Base-by-base conservation (phyloP, 2,113 vertebrate species). In the Microtus pennsylvanicus region DNA sequence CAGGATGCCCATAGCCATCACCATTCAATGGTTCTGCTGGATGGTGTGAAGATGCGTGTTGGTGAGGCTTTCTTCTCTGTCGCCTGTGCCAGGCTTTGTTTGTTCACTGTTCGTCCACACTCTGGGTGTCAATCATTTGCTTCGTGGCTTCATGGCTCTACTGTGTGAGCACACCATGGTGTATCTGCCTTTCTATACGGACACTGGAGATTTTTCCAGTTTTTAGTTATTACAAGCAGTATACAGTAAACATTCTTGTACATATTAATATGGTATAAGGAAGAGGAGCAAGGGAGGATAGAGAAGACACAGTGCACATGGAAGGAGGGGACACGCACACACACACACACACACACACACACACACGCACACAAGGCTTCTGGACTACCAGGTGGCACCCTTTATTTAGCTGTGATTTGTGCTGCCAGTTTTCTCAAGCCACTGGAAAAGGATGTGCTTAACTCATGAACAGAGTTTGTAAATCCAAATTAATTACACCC, bases 401-500 rank as follows among this genome's bases (percentile, higher is more conserved):
- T 9, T 74, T 94, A 26, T 85, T 94, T 67, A 67, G 24, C 35
- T 86, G 13, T 63, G 28, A 52, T 52, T 17, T 45, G 10, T 26
- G 17, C 22, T 76, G 17, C 16, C 52, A 30, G 21, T 83, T 65
- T 95, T 83, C 19, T 80, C 22, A 67, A 87, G n/a, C 76, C 22
- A 83, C 38, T 95, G 61, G 81, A 63, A 35, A 58, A 17, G 24
- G 28, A 19, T 61, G 30, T 50, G 45, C 74, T n/a, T 47, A 89
- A 91, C 78, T 94, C 19, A 85, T 55, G 22, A 85, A 47, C 8
- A 89, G 42, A 92, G 26, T 72, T n/a, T 74, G 1, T 77, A 63
- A 82, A 55, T 85, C 78, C 45, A 77, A 95, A 35, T 67, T 93
- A 87, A 80, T 47, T 85, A 42, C 22, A n/a, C 22, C 81, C 82